A percentile compares a stretch with the other conserved stretches of the same genome.
These are phyloP conservation scores for Pelosia muscerda DNA, from an alignment of 2,888 invertebrate species.

Conservation along the genomic window DNA sequence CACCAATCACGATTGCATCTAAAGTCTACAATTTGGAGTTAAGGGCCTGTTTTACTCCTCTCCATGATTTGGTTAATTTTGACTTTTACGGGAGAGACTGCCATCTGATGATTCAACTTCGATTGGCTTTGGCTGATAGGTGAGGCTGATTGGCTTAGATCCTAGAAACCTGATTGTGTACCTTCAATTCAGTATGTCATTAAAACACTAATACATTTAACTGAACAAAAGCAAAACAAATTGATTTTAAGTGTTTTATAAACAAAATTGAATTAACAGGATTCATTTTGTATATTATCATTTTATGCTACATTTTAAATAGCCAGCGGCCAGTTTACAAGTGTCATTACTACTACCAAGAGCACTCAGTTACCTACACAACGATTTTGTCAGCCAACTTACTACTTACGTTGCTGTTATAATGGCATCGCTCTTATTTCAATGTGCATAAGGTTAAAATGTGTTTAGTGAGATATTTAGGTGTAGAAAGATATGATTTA, in stretches of 20 bases:
- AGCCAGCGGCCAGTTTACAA: slow-evolving; percentile 41
- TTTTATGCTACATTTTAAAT: slow-evolving; percentile 33
- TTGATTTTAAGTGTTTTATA: slow-evolving; percentile 27
- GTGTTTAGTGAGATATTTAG: slow-evolving; percentile 9
- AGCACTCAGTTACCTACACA: slow-evolving; percentile 46
- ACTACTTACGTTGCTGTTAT: neutral
- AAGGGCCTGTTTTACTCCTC: too few relatives aligned
- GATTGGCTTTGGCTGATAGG: too few relatives aligned
- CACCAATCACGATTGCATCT: too few relatives aligned
- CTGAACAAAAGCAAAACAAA: neutral
- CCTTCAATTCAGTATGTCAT: too few relatives aligned
- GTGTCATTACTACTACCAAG: slow-evolving; percentile 45
- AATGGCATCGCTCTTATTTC: slow-evolving; percentile 9
- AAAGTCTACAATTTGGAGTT: too few relatives aligned
- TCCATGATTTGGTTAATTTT: too few relatives aligned
- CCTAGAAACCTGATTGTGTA: too few relatives aligned
- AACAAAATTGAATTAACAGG: neutral
- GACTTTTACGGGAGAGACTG: too few relatives aligned
- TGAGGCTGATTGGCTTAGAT: too few relatives aligned
- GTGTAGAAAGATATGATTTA: slow-evolving; percentile 28
- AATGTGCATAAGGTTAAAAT: slow-evolving; percentile 19
- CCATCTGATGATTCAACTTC: too few relatives aligned
- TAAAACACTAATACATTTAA: neutral
- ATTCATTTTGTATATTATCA: neutral
- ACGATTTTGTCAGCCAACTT: slow-evolving; percentile 40